Evolutionary conservation across 2,113 vertebrate species (phyloP).

Genomic region (Trematomus loennbergii): DNA sequence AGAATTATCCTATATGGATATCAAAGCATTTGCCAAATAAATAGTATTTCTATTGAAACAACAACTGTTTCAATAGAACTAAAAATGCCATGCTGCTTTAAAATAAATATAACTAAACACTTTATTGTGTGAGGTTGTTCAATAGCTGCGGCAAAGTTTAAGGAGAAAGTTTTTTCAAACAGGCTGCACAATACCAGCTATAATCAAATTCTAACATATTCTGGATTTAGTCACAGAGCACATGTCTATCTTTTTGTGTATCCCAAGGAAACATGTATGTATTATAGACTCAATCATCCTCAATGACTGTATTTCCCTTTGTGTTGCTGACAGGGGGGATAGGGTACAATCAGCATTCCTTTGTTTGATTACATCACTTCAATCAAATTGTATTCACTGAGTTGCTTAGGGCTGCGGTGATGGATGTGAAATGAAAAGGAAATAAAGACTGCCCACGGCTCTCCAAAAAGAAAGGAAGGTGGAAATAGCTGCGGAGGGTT

Average conservation of each 20-base stretch:
- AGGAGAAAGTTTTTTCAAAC: background rate
- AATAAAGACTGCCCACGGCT: background rate
- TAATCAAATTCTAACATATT: conserved; percentile 15
- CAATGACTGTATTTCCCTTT: conserved; percentile 40
- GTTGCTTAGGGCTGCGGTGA: background rate
- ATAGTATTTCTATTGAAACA: too few species aligned
- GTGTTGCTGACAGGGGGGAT: conserved; percentile 14
- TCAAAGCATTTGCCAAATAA: too few species aligned
- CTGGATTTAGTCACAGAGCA: background rate
- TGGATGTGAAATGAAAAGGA: conserved; percentile 14
- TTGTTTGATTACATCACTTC: conserved; percentile 52
- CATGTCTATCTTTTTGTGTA: conserved; percentile 5
- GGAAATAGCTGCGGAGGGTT: background rate
- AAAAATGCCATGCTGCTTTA: background rate
- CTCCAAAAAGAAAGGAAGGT: background rate
- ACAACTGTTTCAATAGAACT: too few species aligned
- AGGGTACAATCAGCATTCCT: conserved; percentile 41
- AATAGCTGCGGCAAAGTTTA: background rate
- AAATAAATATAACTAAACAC: background rate
- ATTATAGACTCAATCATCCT: conserved; percentile 30
- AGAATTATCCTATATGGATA: background rate
- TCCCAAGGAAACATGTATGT: background rate
- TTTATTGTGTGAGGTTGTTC: background rate
- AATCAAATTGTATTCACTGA: conserved; percentile 58
- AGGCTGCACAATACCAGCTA: background rate